phyloP scores from a whole-genome alignment of 53 echinoderm and acorn worm genomes.

The Henricia sp. region DNA sequence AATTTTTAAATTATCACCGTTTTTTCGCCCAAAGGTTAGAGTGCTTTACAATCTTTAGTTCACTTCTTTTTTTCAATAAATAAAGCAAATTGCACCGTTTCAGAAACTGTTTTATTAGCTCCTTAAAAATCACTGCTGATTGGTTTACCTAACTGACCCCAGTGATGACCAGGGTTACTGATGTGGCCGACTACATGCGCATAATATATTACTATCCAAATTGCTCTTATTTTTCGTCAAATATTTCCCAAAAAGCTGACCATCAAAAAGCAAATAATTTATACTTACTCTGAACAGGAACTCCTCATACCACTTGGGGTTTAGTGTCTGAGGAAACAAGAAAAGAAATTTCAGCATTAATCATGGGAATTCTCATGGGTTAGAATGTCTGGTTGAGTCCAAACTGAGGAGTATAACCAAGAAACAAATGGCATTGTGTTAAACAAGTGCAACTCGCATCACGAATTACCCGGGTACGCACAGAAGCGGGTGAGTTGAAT shows the following conservation, averaged over 20 bases:
- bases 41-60: not conserved
- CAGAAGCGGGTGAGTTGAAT: no score
- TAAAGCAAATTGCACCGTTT: not conserved
- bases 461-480: no score
- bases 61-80: not conserved
- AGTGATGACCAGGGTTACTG: not conserved
- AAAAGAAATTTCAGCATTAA: constrained; percentile 45
- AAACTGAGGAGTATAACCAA: no score
- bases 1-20: not conserved
- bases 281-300: constrained; percentile 94
- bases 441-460: no score
- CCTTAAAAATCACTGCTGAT: not conserved
- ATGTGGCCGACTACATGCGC: not conserved
- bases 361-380: no score
- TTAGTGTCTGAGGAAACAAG: constrained; percentile 72
- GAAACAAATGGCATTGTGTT: no score
- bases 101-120: not conserved
- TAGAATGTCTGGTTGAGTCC: no score
- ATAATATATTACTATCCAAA: not conserved
- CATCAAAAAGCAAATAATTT: not conserved
- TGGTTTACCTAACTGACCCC: not conserved
- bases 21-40: no score
- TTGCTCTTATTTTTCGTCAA: not conserved
- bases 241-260: not conserved
- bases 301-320: constrained; percentile 93